Evolutionary conservation across 2,888 invertebrate genomes (phyloP).

Genomic region (Maniola hyperantus): DNA sequence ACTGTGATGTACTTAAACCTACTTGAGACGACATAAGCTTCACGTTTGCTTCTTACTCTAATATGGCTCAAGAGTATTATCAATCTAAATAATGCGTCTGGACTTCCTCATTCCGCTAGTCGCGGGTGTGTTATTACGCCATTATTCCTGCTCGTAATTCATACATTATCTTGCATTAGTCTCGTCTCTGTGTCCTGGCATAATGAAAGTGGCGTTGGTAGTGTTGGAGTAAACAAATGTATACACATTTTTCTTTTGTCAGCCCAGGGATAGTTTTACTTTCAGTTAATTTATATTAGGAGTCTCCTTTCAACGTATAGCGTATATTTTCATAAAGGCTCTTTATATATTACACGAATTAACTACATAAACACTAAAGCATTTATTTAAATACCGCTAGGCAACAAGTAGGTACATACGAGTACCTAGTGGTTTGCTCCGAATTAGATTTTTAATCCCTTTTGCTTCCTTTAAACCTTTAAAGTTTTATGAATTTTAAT

Average conservation of each 20-base stretch:
- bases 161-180: conserved; percentile 21
- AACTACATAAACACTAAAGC: no score
- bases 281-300: conserved; percentile 5
- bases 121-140: conserved; percentile 30
- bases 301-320: not conserved
- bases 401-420: no score
- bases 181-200: conserved; percentile 12
- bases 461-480: no score
- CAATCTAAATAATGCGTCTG: conserved; percentile 33
- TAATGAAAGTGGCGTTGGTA: conserved; percentile 18
- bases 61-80: conserved; percentile 31
- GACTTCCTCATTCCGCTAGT: conserved; percentile 32
- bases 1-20: not conserved
- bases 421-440: no score
- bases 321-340: not conserved
- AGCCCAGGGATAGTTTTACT: conserved; percentile 12
- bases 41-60: conserved; percentile 5
- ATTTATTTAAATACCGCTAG: no score
- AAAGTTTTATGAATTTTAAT: no score
- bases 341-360: no score
- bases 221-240: conserved; percentile 18
- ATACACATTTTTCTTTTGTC: conserved; percentile 14
- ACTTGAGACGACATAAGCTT: conserved; percentile 12
- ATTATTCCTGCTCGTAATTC: conserved; percentile 25
- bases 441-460: no score